Conservation (phyloP, 2,888 invertebrate genomes). For the Agelastica alni region DNA sequence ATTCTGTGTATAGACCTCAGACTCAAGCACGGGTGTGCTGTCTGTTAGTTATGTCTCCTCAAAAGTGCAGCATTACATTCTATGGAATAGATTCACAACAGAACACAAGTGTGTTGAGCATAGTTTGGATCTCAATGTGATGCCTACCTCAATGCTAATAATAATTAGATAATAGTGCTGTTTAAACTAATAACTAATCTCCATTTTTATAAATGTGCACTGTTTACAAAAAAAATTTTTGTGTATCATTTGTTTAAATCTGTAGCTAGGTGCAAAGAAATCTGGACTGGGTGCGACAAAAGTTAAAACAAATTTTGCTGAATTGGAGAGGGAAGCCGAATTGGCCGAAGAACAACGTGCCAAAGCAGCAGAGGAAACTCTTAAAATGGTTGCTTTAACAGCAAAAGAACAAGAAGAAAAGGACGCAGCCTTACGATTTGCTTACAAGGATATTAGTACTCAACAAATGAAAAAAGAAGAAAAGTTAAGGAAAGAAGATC, state of each 20-base stretch:
- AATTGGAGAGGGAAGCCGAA: slow-evolving; percentile 89
- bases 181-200: no score
- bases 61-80: no score
- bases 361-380: slow-evolving; percentile 55
- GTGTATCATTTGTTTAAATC: neutral
- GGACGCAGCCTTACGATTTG: slow-evolving; percentile 70
- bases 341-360: slow-evolving; percentile 73
- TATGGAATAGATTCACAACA: no score
- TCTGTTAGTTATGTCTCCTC: no score
- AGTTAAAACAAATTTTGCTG: slow-evolving; percentile 92
- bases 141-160: no score
- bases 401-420: slow-evolving; percentile 70
- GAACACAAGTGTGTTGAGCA: no score
- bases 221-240: neutral
- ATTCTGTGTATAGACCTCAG: no score
- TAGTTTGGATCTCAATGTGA: no score
- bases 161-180: no score
- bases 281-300: slow-evolving; percentile 92
- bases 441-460: slow-evolving; percentile 77
- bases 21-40: no score
- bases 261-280: slow-evolving; percentile 82
- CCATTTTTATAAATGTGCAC: no score
- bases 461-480: slow-evolving; percentile 72
- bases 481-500: slow-evolving; percentile 72
- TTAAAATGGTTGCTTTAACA: slow-evolving; percentile 54